Conservation (phyloP, 2,888 invertebrate species). For the Harpagoxenus sublaevis region DNA sequence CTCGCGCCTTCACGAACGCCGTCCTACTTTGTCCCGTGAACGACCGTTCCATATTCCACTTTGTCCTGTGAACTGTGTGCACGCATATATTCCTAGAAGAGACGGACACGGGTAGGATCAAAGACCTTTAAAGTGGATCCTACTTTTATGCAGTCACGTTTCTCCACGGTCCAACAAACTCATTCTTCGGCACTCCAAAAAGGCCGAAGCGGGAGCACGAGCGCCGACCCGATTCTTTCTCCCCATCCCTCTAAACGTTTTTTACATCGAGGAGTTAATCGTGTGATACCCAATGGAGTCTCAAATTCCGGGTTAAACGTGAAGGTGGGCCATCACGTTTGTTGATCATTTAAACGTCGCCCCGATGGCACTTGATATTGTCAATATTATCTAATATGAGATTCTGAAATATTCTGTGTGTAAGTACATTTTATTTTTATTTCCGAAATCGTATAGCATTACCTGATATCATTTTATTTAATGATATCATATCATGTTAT, state of each 20-base stretch:
- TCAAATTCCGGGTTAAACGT: constrained; percentile 21
- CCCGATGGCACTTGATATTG: not conserved
- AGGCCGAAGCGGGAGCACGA: constrained; percentile 34
- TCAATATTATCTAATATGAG: not conserved
- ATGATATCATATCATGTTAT: not conserved
- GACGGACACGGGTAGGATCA: constrained; percentile 59
- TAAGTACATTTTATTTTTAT: not conserved
- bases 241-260: not conserved
- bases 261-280: constrained; percentile 40
- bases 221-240: constrained; percentile 26
- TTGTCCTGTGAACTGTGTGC: constrained; percentile 50
- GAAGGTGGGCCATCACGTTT: not conserved
- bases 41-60: constrained; percentile 45
- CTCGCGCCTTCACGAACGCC: constrained; percentile 6
- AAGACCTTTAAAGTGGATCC: constrained; percentile 63
- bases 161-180: constrained; percentile 58
- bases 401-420: not conserved
- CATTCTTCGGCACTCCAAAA: constrained; percentile 56
- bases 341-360: not conserved
- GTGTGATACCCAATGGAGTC: constrained; percentile 4
- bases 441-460: not conserved
- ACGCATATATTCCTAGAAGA: constrained; percentile 53
- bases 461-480: not conserved
- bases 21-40: constrained; percentile 34
- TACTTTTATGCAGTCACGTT: constrained; percentile 68